Evolutionary conservation across 2,113 vertebrate species (phyloP).

Genomic region (Platysternon megacephalum): DNA sequence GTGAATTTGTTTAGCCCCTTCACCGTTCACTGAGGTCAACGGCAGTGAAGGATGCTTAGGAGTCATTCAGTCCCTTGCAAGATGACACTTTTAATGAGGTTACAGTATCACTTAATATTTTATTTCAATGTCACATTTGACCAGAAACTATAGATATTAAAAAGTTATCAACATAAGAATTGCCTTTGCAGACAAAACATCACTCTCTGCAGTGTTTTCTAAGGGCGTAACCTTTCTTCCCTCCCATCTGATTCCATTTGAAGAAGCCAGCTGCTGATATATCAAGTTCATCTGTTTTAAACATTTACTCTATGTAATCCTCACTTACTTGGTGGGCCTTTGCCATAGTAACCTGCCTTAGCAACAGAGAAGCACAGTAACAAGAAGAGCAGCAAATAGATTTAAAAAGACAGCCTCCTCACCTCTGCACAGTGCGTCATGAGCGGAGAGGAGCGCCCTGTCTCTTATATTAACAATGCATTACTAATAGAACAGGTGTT

Average conservation of each 20-base stretch:
- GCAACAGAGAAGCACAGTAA: slow-evolving; percentile 53
- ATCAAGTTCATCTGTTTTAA: slow-evolving; percentile 51
- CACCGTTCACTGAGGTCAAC: not conserved
- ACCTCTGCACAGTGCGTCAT: not conserved
- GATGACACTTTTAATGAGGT: not conserved
- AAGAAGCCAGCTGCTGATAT: slow-evolving; percentile 35
- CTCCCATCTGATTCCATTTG: not conserved
- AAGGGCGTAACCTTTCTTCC: not conserved
- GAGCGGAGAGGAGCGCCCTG: not conserved
- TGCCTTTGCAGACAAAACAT: not conserved
- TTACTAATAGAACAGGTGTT: not conserved
- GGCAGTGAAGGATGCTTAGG: not conserved
- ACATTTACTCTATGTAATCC: slow-evolving; percentile 45
- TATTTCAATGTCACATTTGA: not conserved
- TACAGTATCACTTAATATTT: not conserved
- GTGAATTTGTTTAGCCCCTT: not conserved
- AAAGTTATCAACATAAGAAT: not conserved
- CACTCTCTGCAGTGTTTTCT: not conserved
- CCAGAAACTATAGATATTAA: not conserved
- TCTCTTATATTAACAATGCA: not conserved
- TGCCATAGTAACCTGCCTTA: slow-evolving; percentile 77
- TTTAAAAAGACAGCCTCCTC: not conserved
- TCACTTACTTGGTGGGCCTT: slow-evolving; percentile 62
- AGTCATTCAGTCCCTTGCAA: not conserved
- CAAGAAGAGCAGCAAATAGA: not conserved